Conservation (phyloP, 2,113 vertebrate species). For the Trematocara stigmaticum region DNA sequence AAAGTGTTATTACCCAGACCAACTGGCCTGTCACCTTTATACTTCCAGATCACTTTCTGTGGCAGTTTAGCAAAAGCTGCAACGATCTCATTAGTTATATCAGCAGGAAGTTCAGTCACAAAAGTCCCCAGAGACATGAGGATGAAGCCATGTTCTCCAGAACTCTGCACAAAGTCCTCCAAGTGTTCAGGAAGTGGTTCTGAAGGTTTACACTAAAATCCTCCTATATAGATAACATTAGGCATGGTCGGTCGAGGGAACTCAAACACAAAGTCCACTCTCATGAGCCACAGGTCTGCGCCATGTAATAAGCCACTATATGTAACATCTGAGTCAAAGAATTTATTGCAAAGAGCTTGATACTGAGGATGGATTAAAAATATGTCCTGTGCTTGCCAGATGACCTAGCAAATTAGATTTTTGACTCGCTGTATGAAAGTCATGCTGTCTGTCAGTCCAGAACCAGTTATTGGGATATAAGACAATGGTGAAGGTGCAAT, state of each 20-base stretch:
- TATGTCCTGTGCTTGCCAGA: constrained; percentile 19
- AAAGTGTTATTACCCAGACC: constrained; percentile 68
- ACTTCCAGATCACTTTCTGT: constrained; percentile 73
- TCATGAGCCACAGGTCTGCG: constrained; percentile 75
- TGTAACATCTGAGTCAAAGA: constrained; percentile 58
- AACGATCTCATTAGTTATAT: constrained; percentile 56
- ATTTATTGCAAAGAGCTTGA: constrained; percentile 44
- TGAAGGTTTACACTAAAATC: constrained; percentile 68
- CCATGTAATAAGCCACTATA: constrained; percentile 57
- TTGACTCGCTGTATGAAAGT: constrained; percentile 59
- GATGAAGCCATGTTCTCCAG: constrained; percentile 70
- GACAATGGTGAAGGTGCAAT: constrained; percentile 65
- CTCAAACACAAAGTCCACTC: constrained; percentile 74
- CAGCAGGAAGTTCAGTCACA: constrained; percentile 54
- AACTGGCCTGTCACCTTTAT: constrained; percentile 43
- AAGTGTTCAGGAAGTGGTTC: constrained; percentile 59
- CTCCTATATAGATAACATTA: constrained; percentile 68
- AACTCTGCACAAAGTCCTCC: constrained; percentile 69
- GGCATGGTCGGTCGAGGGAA: constrained; percentile 76
- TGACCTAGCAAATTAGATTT: constrained; percentile 45
- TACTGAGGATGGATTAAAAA: constrained; percentile 26
- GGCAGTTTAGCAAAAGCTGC: constrained; percentile 65
- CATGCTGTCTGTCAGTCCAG: constrained; percentile 66
- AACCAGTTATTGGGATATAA: constrained; percentile 56
- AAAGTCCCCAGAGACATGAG: constrained; percentile 74